A percentile compares a stretch with the other conserved stretches of the same genome.
Evolutionary conservation across 2,113 vertebrate species (phyloP).

Genomic region (Mesembrinibis cayennensis): DNA sequence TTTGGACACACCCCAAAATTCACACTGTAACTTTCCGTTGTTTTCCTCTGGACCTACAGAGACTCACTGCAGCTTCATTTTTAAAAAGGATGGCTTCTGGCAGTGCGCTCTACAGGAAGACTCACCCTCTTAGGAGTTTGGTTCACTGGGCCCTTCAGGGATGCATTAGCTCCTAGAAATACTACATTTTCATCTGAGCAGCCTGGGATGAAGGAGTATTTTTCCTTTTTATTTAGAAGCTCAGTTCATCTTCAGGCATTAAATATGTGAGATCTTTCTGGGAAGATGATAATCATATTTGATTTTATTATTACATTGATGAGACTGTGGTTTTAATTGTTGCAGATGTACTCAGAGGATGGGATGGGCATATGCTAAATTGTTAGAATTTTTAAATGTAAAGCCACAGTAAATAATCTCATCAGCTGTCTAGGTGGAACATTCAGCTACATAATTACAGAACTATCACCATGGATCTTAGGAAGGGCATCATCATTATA

Average conservation of each 20-base stretch:
- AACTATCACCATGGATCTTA: background rate
- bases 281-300: background rate
- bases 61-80: background rate
- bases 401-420: background rate
- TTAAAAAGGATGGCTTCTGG: conserved; percentile 5
- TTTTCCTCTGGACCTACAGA: background rate
- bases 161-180: background rate
- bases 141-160: background rate
- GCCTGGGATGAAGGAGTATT: background rate
- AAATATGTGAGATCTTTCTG: background rate
- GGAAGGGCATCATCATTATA: background rate
- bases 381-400: background rate
- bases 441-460: background rate
- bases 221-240: background rate
- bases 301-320: background rate
- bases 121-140: background rate
- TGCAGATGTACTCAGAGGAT: background rate
- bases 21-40: background rate
- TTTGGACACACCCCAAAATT: background rate
- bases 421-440: background rate
- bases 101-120: background rate
- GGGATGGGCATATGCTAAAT: background rate
- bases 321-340: background rate
- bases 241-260: background rate
- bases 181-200: background rate